Conservation (phyloP, 2,113 vertebrate genomes). For the Ciconia maguari region DNA sequence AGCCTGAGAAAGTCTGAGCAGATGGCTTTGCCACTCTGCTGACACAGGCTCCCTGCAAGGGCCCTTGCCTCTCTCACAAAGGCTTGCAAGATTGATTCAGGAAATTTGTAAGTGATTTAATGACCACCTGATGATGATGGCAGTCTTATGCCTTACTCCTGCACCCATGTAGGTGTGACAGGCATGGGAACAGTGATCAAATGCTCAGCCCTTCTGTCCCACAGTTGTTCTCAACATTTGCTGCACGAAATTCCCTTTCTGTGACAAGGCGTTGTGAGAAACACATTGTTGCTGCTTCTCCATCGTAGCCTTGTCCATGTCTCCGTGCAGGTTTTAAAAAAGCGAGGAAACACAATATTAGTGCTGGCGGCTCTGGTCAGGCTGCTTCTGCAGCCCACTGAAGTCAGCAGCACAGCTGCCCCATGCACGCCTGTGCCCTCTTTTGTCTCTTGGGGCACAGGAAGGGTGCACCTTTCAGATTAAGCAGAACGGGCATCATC, state of each 20-base stretch:
- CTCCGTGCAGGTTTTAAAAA: neutral
- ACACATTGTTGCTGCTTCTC: neutral
- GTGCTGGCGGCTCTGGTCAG: neutral
- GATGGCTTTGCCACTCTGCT: neutral
- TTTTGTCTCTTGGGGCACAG: neutral
- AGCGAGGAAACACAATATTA: neutral
- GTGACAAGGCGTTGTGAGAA: neutral
- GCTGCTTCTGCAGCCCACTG: neutral
- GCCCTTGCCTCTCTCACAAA: neutral
- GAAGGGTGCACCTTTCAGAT: neutral
- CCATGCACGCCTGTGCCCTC: accelerated
- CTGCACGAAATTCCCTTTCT: neutral
- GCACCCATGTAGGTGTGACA: neutral
- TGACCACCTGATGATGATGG: neutral
- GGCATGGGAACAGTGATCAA: neutral
- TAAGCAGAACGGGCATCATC: neutral
- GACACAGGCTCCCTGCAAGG: neutral
- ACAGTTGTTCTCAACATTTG: neutral
- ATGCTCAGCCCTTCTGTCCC: neutral
- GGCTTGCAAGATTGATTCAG: neutral
- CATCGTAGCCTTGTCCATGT: neutral
- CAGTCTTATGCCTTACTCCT: neutral
- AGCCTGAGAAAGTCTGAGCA: neutral
- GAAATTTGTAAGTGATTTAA: neutral
- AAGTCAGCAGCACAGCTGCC: neutral